Conservation (phyloP, 2,797 vertebrate species). For the Sylvilagus floridanus region DNA sequence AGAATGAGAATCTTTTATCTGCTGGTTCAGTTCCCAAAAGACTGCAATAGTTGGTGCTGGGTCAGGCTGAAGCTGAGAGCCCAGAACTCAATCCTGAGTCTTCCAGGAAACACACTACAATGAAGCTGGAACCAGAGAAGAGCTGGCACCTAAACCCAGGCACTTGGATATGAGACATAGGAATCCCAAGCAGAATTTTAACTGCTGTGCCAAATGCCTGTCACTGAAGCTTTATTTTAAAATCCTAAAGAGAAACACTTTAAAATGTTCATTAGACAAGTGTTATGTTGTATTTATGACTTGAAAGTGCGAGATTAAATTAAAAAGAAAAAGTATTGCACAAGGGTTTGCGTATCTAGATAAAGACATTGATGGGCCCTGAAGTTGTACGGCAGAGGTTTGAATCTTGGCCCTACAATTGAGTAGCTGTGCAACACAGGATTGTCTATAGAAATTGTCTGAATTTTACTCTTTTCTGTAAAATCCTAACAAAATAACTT, state of each 20-base stretch:
- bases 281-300: background rate
- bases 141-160: too few relatives aligned
- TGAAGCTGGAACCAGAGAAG: too few relatives aligned
- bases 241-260: background rate
- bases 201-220: too few relatives aligned
- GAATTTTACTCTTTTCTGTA: background rate
- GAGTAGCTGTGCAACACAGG: background rate
- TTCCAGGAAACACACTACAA: too few relatives aligned
- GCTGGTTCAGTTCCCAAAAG: too few relatives aligned
- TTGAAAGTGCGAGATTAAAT: background rate
- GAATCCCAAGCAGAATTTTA: too few relatives aligned
- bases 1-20: too few relatives aligned
- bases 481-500: background rate
- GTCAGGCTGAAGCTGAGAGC: too few relatives aligned
- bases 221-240: conserved; percentile 1
- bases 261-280: background rate
- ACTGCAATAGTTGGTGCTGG: too few relatives aligned
- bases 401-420: background rate
- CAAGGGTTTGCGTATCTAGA: background rate
- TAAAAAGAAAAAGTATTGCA: background rate
- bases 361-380: background rate
- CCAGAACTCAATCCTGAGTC: too few relatives aligned
- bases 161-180: too few relatives aligned
- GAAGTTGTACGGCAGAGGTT: background rate
- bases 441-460: background rate